Percentiles rank a stretch among this genome's conserved stretches.
Conservation (phyloP, 2,888 invertebrate species). For the Operophtera brumata region DNA sequence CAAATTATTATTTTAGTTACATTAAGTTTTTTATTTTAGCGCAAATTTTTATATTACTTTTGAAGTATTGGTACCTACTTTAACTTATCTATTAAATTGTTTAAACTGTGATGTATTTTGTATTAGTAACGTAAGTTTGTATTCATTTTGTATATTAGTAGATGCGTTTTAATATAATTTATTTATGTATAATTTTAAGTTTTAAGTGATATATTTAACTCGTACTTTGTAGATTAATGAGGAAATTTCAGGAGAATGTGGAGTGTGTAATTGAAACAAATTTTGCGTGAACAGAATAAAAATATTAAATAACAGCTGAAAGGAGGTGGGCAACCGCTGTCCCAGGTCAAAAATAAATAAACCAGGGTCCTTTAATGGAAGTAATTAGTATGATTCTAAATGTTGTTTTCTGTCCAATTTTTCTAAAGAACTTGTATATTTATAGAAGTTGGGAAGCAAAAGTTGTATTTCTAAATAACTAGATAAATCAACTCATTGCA, state of each 20-base stretch:
- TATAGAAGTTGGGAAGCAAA: no score
- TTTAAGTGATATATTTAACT: slow-evolving; percentile 61
- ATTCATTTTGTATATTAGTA: slow-evolving; percentile 80
- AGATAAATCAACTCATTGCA: no score
- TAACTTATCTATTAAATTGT: slow-evolving; percentile 72
- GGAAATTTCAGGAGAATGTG: slow-evolving; percentile 15
- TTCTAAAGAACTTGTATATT: no score
- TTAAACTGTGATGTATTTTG: slow-evolving; percentile 81
- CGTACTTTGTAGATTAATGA: slow-evolving; percentile 38
- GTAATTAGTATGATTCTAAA: no score
- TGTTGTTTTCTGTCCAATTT: no score
- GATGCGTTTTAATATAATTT: slow-evolving; percentile 77
- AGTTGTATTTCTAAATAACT: no score
- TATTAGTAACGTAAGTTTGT: slow-evolving; percentile 77
- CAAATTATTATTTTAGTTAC: slow-evolving; percentile 69
- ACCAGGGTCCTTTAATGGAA: no score
- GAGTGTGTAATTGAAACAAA: slow-evolving; percentile 3
- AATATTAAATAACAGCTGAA: slow-evolving; percentile 34
- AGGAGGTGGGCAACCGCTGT: no score
- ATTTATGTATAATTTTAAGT: slow-evolving; percentile 71
- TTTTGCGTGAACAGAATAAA: slow-evolving; percentile 25
- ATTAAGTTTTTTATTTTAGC: slow-evolving; percentile 58
- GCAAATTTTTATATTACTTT: slow-evolving; percentile 59
- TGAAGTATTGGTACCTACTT: slow-evolving; percentile 67
- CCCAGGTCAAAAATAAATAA: no score